Conservation (phyloP, 2,113 vertebrate species). For the Gasterosteus aculeatus region DNA sequence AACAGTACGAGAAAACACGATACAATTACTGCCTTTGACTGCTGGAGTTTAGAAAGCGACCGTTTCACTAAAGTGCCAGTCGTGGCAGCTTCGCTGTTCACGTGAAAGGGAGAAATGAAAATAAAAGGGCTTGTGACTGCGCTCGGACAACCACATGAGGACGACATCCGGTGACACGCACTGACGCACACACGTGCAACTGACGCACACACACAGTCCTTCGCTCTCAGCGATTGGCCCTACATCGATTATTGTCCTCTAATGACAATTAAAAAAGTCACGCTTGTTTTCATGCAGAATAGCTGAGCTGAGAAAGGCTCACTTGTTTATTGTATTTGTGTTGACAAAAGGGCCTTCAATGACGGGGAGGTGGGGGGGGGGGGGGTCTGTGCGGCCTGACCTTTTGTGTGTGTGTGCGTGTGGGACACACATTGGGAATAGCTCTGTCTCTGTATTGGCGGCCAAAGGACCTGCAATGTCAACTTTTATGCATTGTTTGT, state of each 20-base stretch:
- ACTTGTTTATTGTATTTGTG: conserved; percentile 68
- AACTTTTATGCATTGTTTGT: too few relatives aligned
- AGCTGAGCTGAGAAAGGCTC: conserved; percentile 62
- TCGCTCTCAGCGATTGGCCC: conserved; percentile 43
- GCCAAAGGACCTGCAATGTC: too few relatives aligned
- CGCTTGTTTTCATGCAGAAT: conserved; percentile 69
- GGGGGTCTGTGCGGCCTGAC: conserved; percentile 36
- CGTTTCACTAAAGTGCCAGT: conserved; percentile 47
- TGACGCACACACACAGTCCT: conserved; percentile 24
- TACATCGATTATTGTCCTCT: conserved; percentile 56
- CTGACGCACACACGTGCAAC: conserved; percentile 6
- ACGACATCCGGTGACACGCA: conserved; percentile 28
- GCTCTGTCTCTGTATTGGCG: neutral
- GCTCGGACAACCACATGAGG: conserved; percentile 31
- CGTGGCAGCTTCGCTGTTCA: conserved; percentile 44
- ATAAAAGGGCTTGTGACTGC: conserved; percentile 40
- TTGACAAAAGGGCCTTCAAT: conserved; percentile 62
- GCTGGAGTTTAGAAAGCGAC: conserved; percentile 42
- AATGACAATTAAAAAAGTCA: conserved; percentile 78
- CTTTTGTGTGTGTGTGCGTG: neutral
- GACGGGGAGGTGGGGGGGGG: neutral
- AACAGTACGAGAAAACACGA: conserved; percentile 50
- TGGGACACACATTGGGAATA: neutral
- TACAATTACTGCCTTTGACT: conserved; percentile 51
- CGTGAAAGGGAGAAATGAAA: conserved; percentile 51